Evolutionary conservation across 2,113 vertebrate species (phyloP).

Genomic region (Dasypus novemcinctus): DNA sequence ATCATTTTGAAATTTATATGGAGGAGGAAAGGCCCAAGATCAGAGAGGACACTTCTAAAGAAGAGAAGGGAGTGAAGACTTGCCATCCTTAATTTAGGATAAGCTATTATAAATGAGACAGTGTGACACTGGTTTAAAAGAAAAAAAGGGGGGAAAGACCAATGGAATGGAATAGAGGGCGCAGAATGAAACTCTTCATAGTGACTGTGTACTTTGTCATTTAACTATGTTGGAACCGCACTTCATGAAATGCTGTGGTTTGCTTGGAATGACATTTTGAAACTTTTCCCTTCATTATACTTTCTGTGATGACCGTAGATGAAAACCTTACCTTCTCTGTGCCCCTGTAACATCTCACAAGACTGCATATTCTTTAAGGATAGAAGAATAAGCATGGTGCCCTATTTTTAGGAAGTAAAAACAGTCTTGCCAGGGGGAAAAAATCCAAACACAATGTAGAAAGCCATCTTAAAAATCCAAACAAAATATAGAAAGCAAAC

Average conservation of each 20-base stretch:
- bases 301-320: not conserved
- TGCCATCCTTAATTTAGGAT: not conserved
- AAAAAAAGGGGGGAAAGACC: not conserved
- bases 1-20: not conserved
- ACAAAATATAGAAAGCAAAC: too few species aligned
- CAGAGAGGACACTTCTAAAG: not conserved
- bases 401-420: slow-evolving; percentile 1
- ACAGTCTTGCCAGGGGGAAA: not conserved
- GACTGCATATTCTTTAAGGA: not conserved
- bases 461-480: too few species aligned
- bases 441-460: not conserved
- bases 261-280: not conserved
- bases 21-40: not conserved
- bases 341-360: not conserved
- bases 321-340: not conserved
- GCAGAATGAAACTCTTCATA: not conserved
- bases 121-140: not conserved
- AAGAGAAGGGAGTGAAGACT: not conserved
- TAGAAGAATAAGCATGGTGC: not conserved
- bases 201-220: not conserved
- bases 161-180: not conserved
- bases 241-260: not conserved
- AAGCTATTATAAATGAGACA: not conserved
- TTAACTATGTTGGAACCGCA: not conserved
- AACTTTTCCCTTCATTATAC: not conserved